A percentile compares a stretch with the other conserved stretches of the same genome.
Evolutionary conservation across 1,140 invertebrate species (phyloP).

Genomic region (Formica selysi): DNA sequence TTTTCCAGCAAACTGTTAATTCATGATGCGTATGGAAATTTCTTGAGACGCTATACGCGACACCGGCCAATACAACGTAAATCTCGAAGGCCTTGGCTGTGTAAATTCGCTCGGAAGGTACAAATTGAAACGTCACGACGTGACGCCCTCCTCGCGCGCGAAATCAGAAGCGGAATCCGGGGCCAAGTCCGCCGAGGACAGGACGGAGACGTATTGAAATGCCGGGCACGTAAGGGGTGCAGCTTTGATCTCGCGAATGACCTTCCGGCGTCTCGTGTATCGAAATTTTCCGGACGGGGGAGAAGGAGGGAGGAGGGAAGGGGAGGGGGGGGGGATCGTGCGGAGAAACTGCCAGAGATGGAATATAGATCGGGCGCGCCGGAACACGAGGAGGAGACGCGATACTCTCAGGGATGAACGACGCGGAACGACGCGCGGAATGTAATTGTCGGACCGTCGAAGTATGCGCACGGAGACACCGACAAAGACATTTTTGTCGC

Average conservation of each 20-base stretch:
- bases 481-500: slow-evolving; percentile 78
- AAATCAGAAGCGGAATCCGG: slow-evolving; percentile 67
- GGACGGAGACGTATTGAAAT: slow-evolving; percentile 68
- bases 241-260: slow-evolving; percentile 76
- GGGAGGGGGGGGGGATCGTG: slow-evolving; percentile 35
- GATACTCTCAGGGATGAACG: slow-evolving; percentile 61
- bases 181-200: slow-evolving; percentile 67
- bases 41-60: neutral
- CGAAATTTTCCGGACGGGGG: slow-evolving; percentile 74
- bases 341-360: slow-evolving; percentile 30
- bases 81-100: slow-evolving; percentile 8
- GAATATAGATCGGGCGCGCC: slow-evolving; percentile 53
- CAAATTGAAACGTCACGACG: slow-evolving; percentile 51
- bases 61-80: slow-evolving; percentile 15
- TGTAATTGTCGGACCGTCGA: slow-evolving; percentile 76
- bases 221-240: slow-evolving; percentile 70
- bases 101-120: slow-evolving; percentile 22
- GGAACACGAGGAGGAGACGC: slow-evolving; percentile 35
- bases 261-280: slow-evolving; percentile 74
- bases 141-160: slow-evolving; percentile 66
- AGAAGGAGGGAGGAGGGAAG: too few species aligned
- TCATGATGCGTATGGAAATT: neutral
- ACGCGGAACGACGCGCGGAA: slow-evolving; percentile 76
- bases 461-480: slow-evolving; percentile 73
- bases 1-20: slow-evolving; percentile 12